These are phyloP conservation scores for Pangasianodon hypophthalmus DNA, from an alignment of 2,113 vertebrate genomes.

Conservation along the genomic window DNA sequence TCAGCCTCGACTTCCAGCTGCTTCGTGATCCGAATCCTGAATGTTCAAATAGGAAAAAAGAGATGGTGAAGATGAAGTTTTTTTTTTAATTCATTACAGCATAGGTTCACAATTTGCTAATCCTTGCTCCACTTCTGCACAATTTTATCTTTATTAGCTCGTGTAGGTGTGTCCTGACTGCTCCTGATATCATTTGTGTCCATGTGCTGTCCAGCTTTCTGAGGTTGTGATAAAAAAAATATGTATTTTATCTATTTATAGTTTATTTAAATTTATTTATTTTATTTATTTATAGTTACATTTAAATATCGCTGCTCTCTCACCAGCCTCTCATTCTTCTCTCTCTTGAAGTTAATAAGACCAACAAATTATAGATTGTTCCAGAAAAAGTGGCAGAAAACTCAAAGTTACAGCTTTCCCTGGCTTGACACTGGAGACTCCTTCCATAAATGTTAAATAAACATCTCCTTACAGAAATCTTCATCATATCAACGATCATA, in stretches of 20 bases:
- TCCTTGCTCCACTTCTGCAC: not conserved
- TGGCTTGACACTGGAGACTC: not conserved
- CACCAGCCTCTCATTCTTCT: too few species aligned
- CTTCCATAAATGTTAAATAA: not conserved
- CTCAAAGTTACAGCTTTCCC: not conserved
- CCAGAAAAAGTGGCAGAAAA: too few species aligned
- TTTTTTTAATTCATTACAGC: not conserved
- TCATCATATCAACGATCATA: not conserved
- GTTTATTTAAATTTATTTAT: too few species aligned
- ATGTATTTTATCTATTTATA: not conserved
- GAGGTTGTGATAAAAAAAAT: not conserved
- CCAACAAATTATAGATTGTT: too few species aligned
- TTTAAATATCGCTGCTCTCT: too few species aligned
- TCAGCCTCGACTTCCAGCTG: slow-evolving; percentile 74
- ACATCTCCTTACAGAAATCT: not conserved
- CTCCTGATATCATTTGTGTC: not conserved
- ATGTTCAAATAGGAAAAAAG: not conserved
- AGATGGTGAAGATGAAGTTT: not conserved
- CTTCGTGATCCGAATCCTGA: slow-evolving; percentile 85
- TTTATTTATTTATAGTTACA: not conserved
- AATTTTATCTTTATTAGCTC: not conserved
- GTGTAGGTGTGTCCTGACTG: not conserved
- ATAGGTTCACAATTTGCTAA: not conserved
- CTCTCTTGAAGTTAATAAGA: too few species aligned
- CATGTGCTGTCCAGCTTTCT: not conserved